Conservation (phyloP, 2,888 invertebrate genomes). For the Morpho helenor region DNA sequence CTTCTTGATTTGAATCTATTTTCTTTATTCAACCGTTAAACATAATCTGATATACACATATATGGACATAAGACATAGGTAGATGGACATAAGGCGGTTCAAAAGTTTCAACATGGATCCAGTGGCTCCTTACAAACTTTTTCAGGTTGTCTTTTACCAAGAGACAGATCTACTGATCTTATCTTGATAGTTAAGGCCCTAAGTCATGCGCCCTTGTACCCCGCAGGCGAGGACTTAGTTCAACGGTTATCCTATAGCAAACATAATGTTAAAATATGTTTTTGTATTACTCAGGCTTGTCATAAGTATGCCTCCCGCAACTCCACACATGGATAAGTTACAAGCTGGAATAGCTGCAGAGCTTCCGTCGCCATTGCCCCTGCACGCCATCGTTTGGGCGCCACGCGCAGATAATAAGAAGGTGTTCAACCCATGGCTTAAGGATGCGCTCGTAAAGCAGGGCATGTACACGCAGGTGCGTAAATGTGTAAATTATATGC, state of each 20-base stretch:
- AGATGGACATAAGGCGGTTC: no score
- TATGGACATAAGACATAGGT: no score
- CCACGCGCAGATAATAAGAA: constrained; percentile 90
- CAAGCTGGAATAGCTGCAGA: constrained; percentile 83
- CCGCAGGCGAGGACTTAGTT: no score
- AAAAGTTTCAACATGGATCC: no score
- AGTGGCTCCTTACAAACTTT: not conserved
- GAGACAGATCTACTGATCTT: not conserved
- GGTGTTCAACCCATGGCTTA: constrained; percentile 92
- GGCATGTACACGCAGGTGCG: constrained; percentile 89
- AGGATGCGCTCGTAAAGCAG: constrained; percentile 94
- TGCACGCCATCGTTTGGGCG: constrained; percentile 94
- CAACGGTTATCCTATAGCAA: no score
- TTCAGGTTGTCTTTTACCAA: not conserved
- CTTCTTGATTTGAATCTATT: no score
- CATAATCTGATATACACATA: no score
- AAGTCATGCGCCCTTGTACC: no score
- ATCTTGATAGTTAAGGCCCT: no score
- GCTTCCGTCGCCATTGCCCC: constrained; percentile 83
- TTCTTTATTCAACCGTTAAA: no score
- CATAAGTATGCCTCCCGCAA: constrained; percentile 93
- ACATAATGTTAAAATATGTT: not conserved
- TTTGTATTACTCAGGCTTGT: constrained; percentile 79
- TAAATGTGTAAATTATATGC: not conserved
- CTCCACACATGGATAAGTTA: constrained; percentile 90